A percentile compares a stretch with the other conserved stretches of the same genome.
These are phyloP conservation scores for Dryococelus australis DNA, from an alignment of 2,888 invertebrate genomes.

Conservation along the genomic window DNA sequence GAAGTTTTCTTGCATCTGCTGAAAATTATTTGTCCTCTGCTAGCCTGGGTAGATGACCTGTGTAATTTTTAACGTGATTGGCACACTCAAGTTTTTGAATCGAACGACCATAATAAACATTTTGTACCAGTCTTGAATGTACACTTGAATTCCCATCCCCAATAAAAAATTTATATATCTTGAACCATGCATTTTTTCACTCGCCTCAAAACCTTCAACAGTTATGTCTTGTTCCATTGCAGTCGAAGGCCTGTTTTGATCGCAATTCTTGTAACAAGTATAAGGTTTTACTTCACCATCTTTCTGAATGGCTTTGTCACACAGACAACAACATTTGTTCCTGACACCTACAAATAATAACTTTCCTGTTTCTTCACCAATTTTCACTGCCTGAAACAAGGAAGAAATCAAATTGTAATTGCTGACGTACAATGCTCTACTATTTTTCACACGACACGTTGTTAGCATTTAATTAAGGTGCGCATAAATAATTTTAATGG, in stretches of 20 bases:
- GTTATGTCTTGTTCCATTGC: constrained; percentile 17
- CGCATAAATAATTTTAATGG: not conserved
- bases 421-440: not conserved
- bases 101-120: not conserved
- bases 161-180: constrained; percentile 3
- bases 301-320: too few species aligned
- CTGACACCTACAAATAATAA: not conserved
- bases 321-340: too few species aligned
- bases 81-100: constrained; percentile 3
- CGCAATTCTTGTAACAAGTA: not conserved
- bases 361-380: not conserved
- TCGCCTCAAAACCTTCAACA: not conserved
- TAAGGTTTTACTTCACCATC: too few species aligned
- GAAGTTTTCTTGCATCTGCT: not conserved
- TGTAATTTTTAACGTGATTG: constrained; percentile 9
- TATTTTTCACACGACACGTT: not conserved
- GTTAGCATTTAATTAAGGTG: not conserved
- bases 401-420: not conserved
- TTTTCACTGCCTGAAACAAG: not conserved
- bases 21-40: not conserved
- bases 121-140: not conserved
- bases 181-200: not conserved
- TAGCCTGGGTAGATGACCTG: not conserved
- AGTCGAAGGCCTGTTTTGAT: not conserved
- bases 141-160: constrained; percentile 27